Evolutionary conservation across 2,888 invertebrate genomes (phyloP), one percentile per base, ranked within the genome.

Genomic region (Drosophila falleni): DNA sequence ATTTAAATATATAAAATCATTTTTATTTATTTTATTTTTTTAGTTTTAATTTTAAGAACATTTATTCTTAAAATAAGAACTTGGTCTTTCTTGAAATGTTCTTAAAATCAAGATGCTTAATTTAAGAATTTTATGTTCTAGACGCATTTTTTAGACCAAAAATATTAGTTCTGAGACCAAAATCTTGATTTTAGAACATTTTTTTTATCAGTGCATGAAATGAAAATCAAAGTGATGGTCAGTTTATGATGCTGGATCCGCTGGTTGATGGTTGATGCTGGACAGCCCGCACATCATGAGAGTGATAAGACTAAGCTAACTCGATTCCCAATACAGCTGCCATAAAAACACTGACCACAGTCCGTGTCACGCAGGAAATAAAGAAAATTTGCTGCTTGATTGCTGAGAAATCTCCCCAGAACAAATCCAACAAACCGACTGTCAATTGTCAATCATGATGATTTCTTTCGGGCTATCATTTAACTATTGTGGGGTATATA

Each of bases 261-360:
- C 31, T 26, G 15, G 39, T 10, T 35, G 41, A 33, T 65, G 54
- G 16, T 39, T 33, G n/a, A 16, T 55, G 3, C 16, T 19, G 11
- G 31, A n/a, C 63, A 69, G 71, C 81, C 76, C 78, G 76, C 76
- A 76, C 81, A 55, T 62, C 54, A 16, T n/a, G 35, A 31, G 29
- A 51, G 41, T 55, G 81, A 78, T 81, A 81, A 82, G 80, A 69
- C 62, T 47, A 16, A 69, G 62, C 71, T 65, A 73, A 69, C 60
- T 60, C 72, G 49, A 73, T 66, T 67, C 80, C 49, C 67, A 58
- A 71, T 56, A 67, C 72, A 65, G 71, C 69, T 79, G 68, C 60
- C 89, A 90, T 87, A 87, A 87, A 89, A 86, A 78, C 78, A 78
- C 78, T 89, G 86, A 87, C 86, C 89, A 79, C 63, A 59, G 74